A percentile compares a stretch with the other conserved stretches of the same genome.
These are phyloP conservation scores for Caenorhabditis plicata DNA, from an alignment of 2,888 invertebrate genomes.

Conservation along the genomic window DNA sequence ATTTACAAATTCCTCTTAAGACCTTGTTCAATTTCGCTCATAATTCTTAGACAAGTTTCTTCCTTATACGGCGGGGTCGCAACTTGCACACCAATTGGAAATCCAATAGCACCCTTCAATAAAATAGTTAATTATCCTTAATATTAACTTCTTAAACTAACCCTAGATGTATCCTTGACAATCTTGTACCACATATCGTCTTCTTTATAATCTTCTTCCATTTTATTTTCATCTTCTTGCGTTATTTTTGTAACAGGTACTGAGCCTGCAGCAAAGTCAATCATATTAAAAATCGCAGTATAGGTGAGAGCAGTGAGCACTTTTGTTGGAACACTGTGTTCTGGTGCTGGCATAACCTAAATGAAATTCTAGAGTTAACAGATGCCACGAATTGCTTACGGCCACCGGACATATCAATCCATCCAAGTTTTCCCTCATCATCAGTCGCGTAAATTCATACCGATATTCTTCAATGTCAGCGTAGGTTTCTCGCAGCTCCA, in stretches of 20 bases:
- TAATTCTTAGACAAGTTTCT: conserved; percentile 48
- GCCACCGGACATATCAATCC: conserved; percentile 50
- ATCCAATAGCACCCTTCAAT: too few relatives aligned
- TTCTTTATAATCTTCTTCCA: conserved; percentile 44
- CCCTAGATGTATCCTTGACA: too few relatives aligned
- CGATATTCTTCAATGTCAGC: conserved; percentile 51
- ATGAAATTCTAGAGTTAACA: too few relatives aligned
- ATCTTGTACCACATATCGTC: conserved; percentile 47
- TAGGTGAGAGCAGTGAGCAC: conserved; percentile 55
- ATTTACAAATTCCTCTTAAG: too few relatives aligned
- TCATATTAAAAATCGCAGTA: conserved; percentile 64
- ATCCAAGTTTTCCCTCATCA: conserved; percentile 45
- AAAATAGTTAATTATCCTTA: too few relatives aligned
- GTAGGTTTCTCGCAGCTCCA: conserved; percentile 51
- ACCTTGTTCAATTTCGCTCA: conserved; percentile 49
- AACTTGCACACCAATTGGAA: conserved; percentile 42
- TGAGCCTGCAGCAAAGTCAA: conserved; percentile 66
- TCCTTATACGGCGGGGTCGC: conserved; percentile 54
- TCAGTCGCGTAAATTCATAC: conserved; percentile 36
- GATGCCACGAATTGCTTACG: too few relatives aligned
- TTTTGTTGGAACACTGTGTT: conserved; percentile 46
- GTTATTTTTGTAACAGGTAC: conserved; percentile 64
- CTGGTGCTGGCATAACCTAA: conserved; percentile 38
- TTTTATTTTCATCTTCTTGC: conserved; percentile 44
- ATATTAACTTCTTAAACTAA: too few relatives aligned